Base-by-base conservation (phyloP, 2,113 vertebrate genomes). In the Hydropotes inermis region DNA sequence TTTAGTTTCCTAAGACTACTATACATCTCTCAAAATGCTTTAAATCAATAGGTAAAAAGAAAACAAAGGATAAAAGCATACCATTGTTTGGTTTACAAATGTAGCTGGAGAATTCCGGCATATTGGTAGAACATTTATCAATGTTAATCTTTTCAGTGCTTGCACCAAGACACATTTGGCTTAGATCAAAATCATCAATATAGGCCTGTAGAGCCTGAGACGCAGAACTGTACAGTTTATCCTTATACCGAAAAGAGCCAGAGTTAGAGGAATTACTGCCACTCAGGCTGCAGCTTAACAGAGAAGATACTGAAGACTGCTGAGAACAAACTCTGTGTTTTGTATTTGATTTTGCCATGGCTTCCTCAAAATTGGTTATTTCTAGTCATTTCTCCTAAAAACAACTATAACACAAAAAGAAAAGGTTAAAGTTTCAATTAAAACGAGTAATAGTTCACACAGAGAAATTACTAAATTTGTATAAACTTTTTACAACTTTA, bases 201-300 rank as follows among this genome's bases (percentile, higher is more conserved):
- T 99, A 99, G 11, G 99, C 99, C 17, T 99, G 99, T 58, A 99
- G 79, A 4, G 99, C 99, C 7, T 99, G 98, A 0, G 99, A 99
- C 6, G 99, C 99, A 0, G 99, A 99, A 30, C 98, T 98, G 70
- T 99, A 99, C 33, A 98, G 81, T 96, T 98, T 99, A 96, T 99
- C 98, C 95, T 99, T 99, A 98, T 99, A 99, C 79, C 57, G 98
- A 96, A 99, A 98, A 23, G 98, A 97, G 82, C 91, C 86, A 19
- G 94, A 87, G 57, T 79, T 28, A 96, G 96, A 28, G 17, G 92
- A 55, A 60, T 74, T 84, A 43, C n/a, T 95, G 92, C 97, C 98
- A 85, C 94, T 98, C 92, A 98, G 96, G 47, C 98, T 99, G 3
- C 98, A 99, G 87, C 98, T 99, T 91, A 99, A 95, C 64, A 99